A percentile compares a stretch with the other conserved stretches of the same genome.
Conservation (phyloP, 2,113 vertebrate genomes). For the Toxotes jaculatrix region DNA sequence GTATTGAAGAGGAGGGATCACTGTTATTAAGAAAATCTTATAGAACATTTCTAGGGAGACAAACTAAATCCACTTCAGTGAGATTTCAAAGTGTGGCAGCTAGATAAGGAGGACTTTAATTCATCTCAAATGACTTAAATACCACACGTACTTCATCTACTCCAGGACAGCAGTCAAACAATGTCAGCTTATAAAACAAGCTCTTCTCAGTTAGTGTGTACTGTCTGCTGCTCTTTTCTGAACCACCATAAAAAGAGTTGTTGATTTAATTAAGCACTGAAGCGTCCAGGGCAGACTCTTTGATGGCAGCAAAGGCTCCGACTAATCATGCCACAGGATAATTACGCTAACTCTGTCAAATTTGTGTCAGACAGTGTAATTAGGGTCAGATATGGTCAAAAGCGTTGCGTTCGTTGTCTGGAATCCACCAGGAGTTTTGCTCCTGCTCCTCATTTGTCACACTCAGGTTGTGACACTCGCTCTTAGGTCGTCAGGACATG, state of each 20-base stretch:
- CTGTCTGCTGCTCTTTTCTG: not conserved
- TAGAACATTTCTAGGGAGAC: not conserved
- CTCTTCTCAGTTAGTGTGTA: not conserved
- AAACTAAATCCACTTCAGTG: not conserved
- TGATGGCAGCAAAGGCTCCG: conserved; percentile 14
- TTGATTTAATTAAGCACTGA: conserved; percentile 21
- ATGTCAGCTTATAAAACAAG: not conserved
- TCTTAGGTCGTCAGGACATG: not conserved
- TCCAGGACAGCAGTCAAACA: not conserved
- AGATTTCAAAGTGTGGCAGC: not conserved
- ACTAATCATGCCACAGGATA: conserved; percentile 20
- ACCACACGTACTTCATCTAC: not conserved
- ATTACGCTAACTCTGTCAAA: conserved; percentile 10
- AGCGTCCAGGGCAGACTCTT: not conserved
- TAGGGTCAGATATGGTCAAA: conserved; percentile 20
- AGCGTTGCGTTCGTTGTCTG: not conserved
- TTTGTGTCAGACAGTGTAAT: not conserved
- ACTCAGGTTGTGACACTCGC: conserved; percentile 2
- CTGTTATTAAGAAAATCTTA: not conserved
- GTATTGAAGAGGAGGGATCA: not conserved
- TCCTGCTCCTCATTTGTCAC: not conserved
- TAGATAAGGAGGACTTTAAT: not conserved
- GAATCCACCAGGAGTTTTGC: not conserved
- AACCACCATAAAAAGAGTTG: not conserved
- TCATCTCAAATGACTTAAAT: not conserved